Evolutionary conservation across 1,140 invertebrate species (phyloP).

Genomic region (Harpegnathos saltator): DNA sequence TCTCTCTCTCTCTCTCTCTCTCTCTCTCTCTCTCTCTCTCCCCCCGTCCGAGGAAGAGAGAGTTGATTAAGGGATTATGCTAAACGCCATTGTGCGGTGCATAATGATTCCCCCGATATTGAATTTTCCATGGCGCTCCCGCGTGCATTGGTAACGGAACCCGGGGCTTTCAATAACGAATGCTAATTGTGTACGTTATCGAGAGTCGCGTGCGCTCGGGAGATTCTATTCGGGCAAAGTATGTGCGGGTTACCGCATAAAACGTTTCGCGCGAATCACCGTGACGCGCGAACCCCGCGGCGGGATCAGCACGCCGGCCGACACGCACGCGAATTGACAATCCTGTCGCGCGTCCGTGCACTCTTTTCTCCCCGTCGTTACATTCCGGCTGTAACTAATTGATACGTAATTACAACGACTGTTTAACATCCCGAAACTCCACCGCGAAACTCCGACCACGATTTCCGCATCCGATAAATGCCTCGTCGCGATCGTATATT

Average conservation of each 20-base stretch:
- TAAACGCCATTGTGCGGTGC: conserved; percentile 22
- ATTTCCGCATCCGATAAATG: neutral
- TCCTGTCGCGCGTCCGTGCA: neutral
- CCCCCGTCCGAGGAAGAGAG: too few species aligned
- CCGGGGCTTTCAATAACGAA: conserved; percentile 25
- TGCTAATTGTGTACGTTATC: conserved; percentile 54
- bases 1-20: neutral
- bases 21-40: neutral
- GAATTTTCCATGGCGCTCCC: conserved; percentile 35
- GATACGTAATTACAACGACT: neutral
- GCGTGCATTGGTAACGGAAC: neutral
- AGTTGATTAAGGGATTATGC: conserved; percentile 46
- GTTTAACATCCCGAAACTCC: neutral
- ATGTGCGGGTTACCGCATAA: neutral
- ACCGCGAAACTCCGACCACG: too few species aligned
- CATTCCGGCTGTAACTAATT: neutral
- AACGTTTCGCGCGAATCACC: conserved; percentile 3
- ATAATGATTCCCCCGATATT: conserved; percentile 38
- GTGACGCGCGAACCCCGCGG: neutral
- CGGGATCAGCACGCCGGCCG: neutral
- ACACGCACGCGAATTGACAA: neutral
- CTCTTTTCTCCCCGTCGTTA: neutral
- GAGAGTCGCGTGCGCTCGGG: neutral
- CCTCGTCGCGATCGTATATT: neutral
- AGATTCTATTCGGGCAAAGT: conserved; percentile 18